These are phyloP conservation scores for Polyodon spathula DNA, from an alignment of 2,113 vertebrate genomes.

Conservation along the genomic window DNA sequence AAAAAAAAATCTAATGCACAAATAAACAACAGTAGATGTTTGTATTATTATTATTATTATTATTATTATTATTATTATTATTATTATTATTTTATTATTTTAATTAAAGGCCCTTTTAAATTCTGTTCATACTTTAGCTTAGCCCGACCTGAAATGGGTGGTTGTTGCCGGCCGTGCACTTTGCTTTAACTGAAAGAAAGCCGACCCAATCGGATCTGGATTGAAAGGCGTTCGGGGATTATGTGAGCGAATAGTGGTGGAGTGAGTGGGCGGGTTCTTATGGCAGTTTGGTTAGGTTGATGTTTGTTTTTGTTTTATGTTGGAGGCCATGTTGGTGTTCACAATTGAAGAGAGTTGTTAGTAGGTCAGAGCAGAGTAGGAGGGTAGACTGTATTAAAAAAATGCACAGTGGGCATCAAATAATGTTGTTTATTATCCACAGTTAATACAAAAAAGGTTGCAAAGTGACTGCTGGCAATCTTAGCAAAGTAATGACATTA, in stretches of 20 bases:
- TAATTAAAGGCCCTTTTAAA: conserved; percentile 22
- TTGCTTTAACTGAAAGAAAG: conserved; percentile 29
- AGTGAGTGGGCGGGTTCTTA: conserved; percentile 35
- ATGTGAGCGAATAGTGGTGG: conserved; percentile 29
- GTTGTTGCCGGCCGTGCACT: conserved; percentile 38
- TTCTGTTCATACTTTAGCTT: conserved; percentile 69
- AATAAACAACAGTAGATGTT: not conserved
- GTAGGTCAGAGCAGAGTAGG: conserved; percentile 45
- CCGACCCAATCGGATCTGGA: conserved; percentile 27
- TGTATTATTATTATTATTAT: not conserved
- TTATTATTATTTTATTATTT: conserved; percentile 21
- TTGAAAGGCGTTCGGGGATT: conserved; percentile 15
- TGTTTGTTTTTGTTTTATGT: conserved; percentile 49
- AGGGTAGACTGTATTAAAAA: conserved; percentile 1
- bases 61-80: conserved; percentile 6
- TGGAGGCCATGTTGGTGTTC: conserved; percentile 63
- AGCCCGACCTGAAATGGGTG: conserved; percentile 57
- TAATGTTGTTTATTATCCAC: no score
- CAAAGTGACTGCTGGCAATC: no score
- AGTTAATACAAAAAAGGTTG: no score
- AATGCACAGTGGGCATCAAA: no score
- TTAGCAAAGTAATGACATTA: no score
- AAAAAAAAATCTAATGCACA: no score
- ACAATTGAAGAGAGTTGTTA: conserved; percentile 48
- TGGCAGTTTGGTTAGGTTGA: conserved; percentile 32